These are phyloP conservation scores for Chironomus tepperi DNA, from an alignment of 1,140 invertebrate species.

Conservation along the genomic window DNA sequence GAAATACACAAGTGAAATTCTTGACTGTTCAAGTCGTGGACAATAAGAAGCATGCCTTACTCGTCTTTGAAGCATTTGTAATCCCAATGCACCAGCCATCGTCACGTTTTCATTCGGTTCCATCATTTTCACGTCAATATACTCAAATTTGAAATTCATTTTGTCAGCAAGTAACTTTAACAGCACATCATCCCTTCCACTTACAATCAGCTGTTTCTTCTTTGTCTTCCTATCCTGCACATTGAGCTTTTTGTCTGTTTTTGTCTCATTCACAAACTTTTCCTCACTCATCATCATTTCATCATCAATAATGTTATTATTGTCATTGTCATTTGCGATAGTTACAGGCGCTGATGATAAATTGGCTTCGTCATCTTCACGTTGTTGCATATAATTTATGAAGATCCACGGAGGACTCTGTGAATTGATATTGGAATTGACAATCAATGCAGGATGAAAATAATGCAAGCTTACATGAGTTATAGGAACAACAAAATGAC, in stretches of 20 bases:
- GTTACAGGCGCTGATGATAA: constrained; percentile 29
- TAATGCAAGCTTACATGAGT: constrained; percentile 47
- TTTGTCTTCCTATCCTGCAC: too few relatives aligned
- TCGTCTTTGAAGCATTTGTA: constrained; percentile 51
- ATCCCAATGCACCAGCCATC: constrained; percentile 54
- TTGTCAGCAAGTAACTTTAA: constrained; percentile 50
- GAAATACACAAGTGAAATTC: neutral
- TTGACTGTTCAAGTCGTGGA: neutral
- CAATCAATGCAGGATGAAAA: neutral
- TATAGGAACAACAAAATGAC: constrained; percentile 53
- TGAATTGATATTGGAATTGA: constrained; percentile 28
- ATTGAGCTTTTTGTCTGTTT: too few relatives aligned
- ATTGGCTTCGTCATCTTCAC: constrained; percentile 15
- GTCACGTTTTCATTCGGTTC: constrained; percentile 48
- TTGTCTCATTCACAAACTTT: too few relatives aligned
- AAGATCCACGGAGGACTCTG: constrained; percentile 67
- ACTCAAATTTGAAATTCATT: constrained; percentile 57
- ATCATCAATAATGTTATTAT: too few relatives aligned
- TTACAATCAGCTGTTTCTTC: constrained; percentile 33
- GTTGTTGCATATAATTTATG: constrained; percentile 47
- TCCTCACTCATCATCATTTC: too few relatives aligned
- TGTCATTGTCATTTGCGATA: too few relatives aligned
- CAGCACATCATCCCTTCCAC: constrained; percentile 57
- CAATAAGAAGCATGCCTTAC: constrained; percentile 38
- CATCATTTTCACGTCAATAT: constrained; percentile 52